Conservation (phyloP, 2,888 invertebrate genomes). For the Cynaeus angustus region DNA sequence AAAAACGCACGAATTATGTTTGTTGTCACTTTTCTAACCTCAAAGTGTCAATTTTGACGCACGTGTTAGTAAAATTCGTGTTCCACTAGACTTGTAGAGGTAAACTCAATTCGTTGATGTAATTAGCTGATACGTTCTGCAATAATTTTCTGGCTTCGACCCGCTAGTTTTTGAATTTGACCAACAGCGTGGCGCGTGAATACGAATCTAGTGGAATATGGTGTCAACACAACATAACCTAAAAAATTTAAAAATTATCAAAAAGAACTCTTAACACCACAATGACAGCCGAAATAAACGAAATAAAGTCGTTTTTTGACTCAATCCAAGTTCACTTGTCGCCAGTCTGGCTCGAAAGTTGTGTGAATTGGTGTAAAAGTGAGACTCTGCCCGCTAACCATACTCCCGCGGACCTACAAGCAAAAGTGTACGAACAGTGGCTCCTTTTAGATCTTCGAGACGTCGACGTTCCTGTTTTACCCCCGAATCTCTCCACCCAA, state of each 20-base stretch:
- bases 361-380: slow-evolving; percentile 74
- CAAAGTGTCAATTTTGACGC: too few relatives aligned
- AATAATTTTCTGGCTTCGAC: too few relatives aligned
- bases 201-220: too few relatives aligned
- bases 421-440: slow-evolving; percentile 80
- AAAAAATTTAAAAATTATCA: slow-evolving; percentile 13
- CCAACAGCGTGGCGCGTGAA: too few relatives aligned
- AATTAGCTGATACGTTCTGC: too few relatives aligned
- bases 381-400: slow-evolving; percentile 69
- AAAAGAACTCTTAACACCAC: too few relatives aligned
- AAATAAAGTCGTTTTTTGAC: slow-evolving; percentile 58
- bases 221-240: slow-evolving; percentile 20
- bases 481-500: slow-evolving; percentile 73
- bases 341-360: slow-evolving; percentile 69
- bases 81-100: too few relatives aligned
- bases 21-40: too few relatives aligned
- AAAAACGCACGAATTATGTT: too few relatives aligned
- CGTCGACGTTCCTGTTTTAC: slow-evolving; percentile 77
- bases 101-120: too few relatives aligned
- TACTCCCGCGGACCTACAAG: slow-evolving; percentile 73
- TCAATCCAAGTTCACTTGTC: slow-evolving; percentile 60
- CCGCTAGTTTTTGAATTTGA: too few relatives aligned
- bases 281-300: slow-evolving; percentile 1
- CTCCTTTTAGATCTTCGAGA: slow-evolving; percentile 78
- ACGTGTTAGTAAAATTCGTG: too few relatives aligned